Conservation (phyloP, 2,113 vertebrate species). For the Eidolon helvum region DNA sequence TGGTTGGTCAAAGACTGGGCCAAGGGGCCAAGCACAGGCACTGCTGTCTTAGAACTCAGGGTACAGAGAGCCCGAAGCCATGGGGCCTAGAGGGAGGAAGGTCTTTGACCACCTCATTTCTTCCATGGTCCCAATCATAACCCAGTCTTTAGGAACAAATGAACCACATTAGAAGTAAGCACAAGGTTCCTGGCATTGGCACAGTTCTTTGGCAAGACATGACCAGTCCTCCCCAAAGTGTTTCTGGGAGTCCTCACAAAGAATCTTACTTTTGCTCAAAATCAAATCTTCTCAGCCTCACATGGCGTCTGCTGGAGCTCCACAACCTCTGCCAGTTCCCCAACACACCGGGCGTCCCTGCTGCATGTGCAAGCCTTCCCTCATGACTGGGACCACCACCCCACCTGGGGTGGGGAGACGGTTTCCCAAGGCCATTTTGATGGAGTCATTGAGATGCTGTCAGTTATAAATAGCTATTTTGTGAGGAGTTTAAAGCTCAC, state of each 20-base stretch:
- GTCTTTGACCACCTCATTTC: not conserved
- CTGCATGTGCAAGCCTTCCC: not conserved
- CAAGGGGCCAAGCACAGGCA: too few species aligned
- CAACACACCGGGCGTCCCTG: not conserved
- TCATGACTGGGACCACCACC: not conserved
- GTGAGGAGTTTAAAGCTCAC: not conserved
- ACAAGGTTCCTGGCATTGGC: not conserved
- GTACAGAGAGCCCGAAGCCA: not conserved
- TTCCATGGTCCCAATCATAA: not conserved
- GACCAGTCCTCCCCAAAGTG: not conserved
- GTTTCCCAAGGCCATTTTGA: not conserved
- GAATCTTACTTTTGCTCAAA: not conserved
- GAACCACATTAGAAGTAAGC: not conserved
- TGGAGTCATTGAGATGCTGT: not conserved
- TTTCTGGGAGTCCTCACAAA: not conserved
- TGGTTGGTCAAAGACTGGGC: not conserved
- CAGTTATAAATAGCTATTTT: not conserved
- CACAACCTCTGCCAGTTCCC: not conserved
- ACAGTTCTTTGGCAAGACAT: not conserved
- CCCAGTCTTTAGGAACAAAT: not conserved
- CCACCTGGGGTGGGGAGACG: too few species aligned
- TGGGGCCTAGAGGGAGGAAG: not conserved
- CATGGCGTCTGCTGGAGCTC: not conserved
- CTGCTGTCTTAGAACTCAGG: too few species aligned
- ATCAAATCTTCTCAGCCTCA: not conserved